These are phyloP conservation scores for Clarias batrachus DNA, from an alignment of 2,113 vertebrate genomes.

Conservation along the genomic window DNA sequence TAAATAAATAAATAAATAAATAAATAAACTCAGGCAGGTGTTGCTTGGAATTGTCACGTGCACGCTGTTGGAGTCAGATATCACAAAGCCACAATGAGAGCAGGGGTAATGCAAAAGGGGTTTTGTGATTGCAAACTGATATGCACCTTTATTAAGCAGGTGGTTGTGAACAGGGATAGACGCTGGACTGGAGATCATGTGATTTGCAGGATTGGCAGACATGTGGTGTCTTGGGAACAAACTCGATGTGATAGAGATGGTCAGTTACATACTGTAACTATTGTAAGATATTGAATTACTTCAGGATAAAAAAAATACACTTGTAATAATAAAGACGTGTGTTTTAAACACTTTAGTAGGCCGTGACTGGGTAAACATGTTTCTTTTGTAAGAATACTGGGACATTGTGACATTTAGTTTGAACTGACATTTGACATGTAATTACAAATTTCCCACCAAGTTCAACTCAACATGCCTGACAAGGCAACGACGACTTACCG, in stretches of 20 bases:
- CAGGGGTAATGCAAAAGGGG: background rate
- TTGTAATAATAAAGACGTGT: background rate
- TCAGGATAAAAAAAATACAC: too few species aligned
- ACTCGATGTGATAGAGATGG: background rate
- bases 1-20: background rate
- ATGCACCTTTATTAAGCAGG: background rate
- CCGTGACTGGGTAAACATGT: background rate
- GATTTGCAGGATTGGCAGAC: background rate
- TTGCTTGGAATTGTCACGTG: background rate
- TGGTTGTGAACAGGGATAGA: background rate
- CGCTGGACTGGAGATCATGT: background rate
- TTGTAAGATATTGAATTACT: too few species aligned
- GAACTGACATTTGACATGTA: background rate
- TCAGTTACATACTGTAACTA: background rate
- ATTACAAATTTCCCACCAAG: background rate
- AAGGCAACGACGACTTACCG: background rate
- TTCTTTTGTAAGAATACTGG: background rate
- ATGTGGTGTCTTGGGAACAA: background rate
- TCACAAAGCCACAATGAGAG: background rate
- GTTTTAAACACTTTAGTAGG: background rate
- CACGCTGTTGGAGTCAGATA: background rate
- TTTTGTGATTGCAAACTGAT: background rate
- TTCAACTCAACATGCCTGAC: background rate
- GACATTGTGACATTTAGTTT: background rate
- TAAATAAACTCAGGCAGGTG: background rate